These are phyloP conservation scores for Perizoma affinitatum DNA, from an alignment of 2,888 invertebrate genomes.

Conservation along the genomic window DNA sequence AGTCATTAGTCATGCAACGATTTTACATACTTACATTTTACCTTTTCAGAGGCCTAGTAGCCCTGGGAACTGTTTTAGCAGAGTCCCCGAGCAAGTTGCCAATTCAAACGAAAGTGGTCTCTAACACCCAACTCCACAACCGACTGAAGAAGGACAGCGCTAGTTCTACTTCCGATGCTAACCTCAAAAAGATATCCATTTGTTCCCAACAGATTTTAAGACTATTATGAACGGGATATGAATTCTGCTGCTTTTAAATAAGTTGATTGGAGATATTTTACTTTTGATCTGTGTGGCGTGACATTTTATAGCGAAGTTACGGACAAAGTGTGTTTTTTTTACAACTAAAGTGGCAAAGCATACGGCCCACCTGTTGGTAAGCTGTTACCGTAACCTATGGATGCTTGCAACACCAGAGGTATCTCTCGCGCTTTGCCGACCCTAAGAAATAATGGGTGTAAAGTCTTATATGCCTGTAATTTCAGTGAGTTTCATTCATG, in stretches of 20 bases:
- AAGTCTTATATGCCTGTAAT: no score
- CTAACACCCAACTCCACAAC: slow-evolving; percentile 61
- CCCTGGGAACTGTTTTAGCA: slow-evolving; percentile 88
- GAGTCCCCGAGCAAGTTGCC: slow-evolving; percentile 71
- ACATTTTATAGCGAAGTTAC: no score
- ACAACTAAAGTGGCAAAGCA: no score
- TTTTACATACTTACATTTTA: slow-evolving; percentile 1
- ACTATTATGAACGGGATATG: slow-evolving; percentile 61
- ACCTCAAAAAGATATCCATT: slow-evolving; percentile 62
- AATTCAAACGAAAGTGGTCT: slow-evolving; percentile 70
- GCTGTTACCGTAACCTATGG: no score
- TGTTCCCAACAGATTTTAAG: slow-evolving; percentile 75
- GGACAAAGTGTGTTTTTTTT: no score
- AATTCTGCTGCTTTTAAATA: slow-evolving; percentile 4
- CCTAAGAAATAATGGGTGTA: no score
- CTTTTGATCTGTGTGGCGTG: no score
- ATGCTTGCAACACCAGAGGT: no score
- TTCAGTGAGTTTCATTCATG: no score
- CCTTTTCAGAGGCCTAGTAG: slow-evolving; percentile 87
- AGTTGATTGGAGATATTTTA: background rate
- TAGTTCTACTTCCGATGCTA: slow-evolving; percentile 54
- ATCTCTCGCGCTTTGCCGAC: no score
- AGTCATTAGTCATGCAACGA: no score
- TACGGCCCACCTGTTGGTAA: no score
- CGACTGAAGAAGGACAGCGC: slow-evolving; percentile 68